A percentile compares a stretch with the other conserved stretches of the same genome.
These are phyloP conservation scores for Neoaliturus tenellus DNA, from an alignment of 2,888 invertebrate species.

Conservation along the genomic window DNA sequence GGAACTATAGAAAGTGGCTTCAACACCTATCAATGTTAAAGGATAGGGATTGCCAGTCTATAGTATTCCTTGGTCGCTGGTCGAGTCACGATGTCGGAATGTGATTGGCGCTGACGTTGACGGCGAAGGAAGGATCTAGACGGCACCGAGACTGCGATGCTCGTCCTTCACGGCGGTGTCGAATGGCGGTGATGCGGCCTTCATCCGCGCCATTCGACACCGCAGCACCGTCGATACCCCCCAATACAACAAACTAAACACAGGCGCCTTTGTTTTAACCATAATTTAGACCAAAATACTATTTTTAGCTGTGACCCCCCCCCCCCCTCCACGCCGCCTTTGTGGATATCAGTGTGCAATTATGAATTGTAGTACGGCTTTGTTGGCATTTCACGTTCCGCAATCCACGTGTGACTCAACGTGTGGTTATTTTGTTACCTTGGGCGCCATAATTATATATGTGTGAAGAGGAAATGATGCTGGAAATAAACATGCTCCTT, in stretches of 20 bases:
- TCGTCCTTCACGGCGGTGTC: neutral
- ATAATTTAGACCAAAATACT: neutral
- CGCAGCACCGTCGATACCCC: neutral
- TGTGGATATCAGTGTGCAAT: neutral
- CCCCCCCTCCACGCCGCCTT: neutral
- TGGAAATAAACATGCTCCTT: neutral
- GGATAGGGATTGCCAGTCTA: too few relatives aligned
- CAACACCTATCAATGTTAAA: too few relatives aligned
- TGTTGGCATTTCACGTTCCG: slow-evolving; percentile 12
- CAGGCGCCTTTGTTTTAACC: neutral
- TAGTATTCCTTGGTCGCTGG: too few relatives aligned
- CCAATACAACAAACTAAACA: neutral
- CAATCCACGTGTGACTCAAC: neutral
- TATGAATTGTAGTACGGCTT: too few relatives aligned
- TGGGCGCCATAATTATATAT: slow-evolving; percentile 4
- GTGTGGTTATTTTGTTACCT: neutral
- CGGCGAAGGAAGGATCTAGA: neutral
- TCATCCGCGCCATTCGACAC: neutral
- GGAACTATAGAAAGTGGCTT: too few relatives aligned
- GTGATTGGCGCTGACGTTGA: too few relatives aligned
- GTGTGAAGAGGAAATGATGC: neutral
- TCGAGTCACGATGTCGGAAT: neutral
- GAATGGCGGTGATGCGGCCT: slow-evolving; percentile 1
- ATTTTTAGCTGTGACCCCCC: neutral
- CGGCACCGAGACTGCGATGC: neutral